A percentile compares a stretch with the other conserved stretches of the same genome.
phyloP scores from a whole-genome alignment of 2,797 vertebrate genomes.

The Lepilemur ruficaudatus region DNA sequence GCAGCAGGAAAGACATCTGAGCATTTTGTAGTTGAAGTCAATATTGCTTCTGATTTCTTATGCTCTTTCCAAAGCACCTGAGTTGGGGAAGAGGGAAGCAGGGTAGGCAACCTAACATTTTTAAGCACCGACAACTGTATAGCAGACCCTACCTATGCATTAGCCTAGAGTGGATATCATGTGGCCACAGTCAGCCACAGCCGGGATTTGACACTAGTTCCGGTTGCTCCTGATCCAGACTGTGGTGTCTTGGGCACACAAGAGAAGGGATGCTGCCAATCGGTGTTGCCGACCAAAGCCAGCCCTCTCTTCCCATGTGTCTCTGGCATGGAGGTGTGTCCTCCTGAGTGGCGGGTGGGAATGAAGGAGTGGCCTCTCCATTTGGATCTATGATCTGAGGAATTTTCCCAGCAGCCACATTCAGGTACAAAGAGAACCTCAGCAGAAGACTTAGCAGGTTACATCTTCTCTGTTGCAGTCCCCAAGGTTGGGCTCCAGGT shows the following conservation, averaged over 20 bases:
- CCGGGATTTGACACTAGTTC: neutral
- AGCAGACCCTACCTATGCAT: neutral
- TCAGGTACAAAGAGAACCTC: neutral
- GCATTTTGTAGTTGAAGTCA: conserved; percentile 41
- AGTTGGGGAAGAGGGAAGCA: neutral
- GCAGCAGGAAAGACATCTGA: conserved; percentile 45
- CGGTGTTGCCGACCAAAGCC: neutral
- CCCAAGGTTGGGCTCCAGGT: neutral
- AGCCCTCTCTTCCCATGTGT: neutral
- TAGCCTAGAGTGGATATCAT: neutral
- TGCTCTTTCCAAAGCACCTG: neutral
- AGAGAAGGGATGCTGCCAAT: neutral
- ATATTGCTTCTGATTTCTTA: neutral
- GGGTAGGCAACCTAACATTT: neutral
- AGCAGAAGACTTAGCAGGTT: neutral
- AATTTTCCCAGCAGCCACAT: neutral
- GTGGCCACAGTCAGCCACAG: neutral
- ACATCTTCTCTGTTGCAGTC: neutral
- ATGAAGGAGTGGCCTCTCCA: neutral
- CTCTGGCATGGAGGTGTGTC: neutral
- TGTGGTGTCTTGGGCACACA: neutral
- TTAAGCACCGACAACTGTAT: neutral
- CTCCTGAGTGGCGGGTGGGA: neutral
- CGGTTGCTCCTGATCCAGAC: neutral
- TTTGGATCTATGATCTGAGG: neutral